These are phyloP conservation scores for Ivindomyrus marchei DNA, from an alignment of 2,113 vertebrate genomes.

Conservation along the genomic window DNA sequence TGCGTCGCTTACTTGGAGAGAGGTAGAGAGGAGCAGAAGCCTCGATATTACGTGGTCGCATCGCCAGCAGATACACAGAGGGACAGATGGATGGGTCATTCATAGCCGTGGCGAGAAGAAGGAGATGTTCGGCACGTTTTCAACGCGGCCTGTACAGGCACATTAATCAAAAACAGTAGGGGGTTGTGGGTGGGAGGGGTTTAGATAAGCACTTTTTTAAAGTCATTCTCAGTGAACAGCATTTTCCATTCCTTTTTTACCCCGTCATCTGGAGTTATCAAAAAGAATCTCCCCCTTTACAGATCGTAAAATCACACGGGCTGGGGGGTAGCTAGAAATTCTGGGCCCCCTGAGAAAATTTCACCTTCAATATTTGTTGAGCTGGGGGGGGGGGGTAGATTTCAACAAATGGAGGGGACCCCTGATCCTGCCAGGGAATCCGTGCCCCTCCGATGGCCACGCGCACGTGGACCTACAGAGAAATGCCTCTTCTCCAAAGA, in stretches of 20 bases:
- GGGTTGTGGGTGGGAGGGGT: background rate
- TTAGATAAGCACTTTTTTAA: background rate
- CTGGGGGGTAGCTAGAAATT: background rate
- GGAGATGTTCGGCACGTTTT: background rate
- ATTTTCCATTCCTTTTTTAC: background rate
- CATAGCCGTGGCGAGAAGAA: background rate
- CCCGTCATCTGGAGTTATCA: background rate
- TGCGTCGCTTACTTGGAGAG: background rate
- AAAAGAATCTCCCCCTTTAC: background rate
- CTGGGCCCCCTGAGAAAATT: background rate
- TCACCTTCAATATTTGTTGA: background rate
- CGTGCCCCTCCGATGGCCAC: background rate
- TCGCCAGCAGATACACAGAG: background rate
- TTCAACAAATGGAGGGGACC: background rate
- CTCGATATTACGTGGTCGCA: background rate
- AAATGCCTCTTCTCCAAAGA: background rate
- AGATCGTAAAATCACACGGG: background rate
- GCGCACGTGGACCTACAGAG: background rate
- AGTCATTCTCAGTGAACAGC: background rate
- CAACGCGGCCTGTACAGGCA: background rate
- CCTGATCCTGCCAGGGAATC: background rate
- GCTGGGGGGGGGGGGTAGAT: background rate
- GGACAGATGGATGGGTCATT: background rate
- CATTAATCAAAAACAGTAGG: constrained; percentile 6
- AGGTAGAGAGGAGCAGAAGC: background rate